These are phyloP conservation scores for Belonocnema kinseyi DNA, from an alignment of 1,140 invertebrate genomes.

Conservation along the genomic window DNA sequence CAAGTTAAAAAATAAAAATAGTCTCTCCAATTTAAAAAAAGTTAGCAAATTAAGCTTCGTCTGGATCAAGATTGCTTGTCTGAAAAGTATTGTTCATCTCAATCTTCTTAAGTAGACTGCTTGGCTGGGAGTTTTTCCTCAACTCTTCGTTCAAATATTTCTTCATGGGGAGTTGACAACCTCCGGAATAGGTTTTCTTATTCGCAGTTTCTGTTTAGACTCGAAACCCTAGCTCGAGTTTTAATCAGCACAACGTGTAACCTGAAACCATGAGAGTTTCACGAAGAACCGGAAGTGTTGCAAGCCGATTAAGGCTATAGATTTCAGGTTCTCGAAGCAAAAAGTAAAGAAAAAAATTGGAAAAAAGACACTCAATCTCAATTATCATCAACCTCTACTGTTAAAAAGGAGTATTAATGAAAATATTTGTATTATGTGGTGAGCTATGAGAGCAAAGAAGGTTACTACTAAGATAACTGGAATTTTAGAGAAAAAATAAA, in stretches of 20 bases:
- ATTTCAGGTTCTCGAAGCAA: constrained; percentile 8
- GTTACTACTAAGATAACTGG: too few relatives aligned
- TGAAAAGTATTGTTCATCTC: not conserved
- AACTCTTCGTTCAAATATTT: not conserved
- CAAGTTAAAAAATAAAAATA: too few relatives aligned
- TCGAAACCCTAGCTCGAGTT: not conserved
- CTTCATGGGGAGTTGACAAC: constrained; percentile 15
- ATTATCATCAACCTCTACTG: not conserved
- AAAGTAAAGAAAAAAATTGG: not conserved
- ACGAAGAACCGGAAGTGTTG: constrained; percentile 31
- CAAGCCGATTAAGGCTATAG: constrained; percentile 35
- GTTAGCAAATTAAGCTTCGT: too few relatives aligned
- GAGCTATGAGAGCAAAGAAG: too few relatives aligned
- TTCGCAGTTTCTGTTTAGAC: not conserved
- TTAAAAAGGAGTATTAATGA: not conserved
- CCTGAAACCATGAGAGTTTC: constrained; percentile 29
- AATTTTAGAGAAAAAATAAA: too few relatives aligned
- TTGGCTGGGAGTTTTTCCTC: not conserved
- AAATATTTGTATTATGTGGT: too few relatives aligned
- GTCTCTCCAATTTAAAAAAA: too few relatives aligned
- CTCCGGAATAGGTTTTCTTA: constrained; percentile 1
- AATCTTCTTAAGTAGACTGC: not conserved
- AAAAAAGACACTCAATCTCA: not conserved
- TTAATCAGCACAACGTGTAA: constrained; percentile 19
- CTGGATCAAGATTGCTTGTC: too few relatives aligned